phyloP scores from a whole-genome alignment of 2,113 vertebrate species.

The Chamaetylas fuelleborni region DNA sequence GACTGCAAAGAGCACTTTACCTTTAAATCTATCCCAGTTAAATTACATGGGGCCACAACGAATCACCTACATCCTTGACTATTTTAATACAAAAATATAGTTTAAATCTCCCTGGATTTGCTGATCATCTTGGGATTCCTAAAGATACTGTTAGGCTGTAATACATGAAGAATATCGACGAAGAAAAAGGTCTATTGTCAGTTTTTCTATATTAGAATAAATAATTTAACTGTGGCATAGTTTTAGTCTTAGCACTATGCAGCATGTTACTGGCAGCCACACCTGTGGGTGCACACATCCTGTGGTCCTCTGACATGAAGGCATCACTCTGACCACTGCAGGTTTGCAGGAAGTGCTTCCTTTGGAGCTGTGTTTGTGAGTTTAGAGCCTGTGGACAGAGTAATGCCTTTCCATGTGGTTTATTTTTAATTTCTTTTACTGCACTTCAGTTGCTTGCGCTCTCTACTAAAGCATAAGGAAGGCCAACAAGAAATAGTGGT shows the following conservation, averaged over 20 bases:
- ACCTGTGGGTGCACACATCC: fast-evolving
- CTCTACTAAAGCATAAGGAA: conserved; percentile 10
- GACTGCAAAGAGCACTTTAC: conserved; percentile 34
- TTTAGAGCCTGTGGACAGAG: background rate
- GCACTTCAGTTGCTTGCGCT: background rate
- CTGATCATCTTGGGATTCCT: conserved; percentile 43
- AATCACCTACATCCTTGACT: conserved; percentile 57
- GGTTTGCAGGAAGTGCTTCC: background rate
- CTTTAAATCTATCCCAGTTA: conserved; percentile 55
- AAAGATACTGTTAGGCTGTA: conserved; percentile 27
- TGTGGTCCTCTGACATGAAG: background rate
- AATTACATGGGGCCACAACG: background rate
- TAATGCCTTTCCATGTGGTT: background rate
- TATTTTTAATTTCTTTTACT: background rate
- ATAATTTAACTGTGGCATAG: background rate
- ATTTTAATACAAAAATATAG: conserved; percentile 62
- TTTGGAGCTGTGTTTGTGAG: background rate
- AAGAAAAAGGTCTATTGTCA: background rate
- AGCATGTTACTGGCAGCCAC: background rate
- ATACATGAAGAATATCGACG: conserved; percentile 1
- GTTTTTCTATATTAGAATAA: conserved; percentile 4
- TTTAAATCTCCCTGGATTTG: conserved; percentile 57
- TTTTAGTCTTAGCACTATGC: background rate
- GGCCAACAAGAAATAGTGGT: conserved; percentile 23
- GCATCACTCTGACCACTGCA: background rate